Conservation (phyloP, 2,113 vertebrate genomes). For the Leiothrix lutea region DNA sequence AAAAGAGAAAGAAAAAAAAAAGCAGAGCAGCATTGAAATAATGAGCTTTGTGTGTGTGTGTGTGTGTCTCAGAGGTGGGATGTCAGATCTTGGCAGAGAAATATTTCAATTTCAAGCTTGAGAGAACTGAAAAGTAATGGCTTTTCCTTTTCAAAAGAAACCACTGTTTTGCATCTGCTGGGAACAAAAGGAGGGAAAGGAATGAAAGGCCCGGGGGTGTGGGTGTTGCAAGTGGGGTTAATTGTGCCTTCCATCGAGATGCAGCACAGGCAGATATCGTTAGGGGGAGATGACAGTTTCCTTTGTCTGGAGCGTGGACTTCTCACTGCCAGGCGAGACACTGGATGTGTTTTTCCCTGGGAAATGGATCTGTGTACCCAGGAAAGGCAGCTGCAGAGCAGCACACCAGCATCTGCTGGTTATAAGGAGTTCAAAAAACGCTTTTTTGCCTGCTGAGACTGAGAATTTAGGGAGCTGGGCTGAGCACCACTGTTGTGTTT, state of each 20-base stretch:
- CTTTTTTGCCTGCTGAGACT: not conserved
- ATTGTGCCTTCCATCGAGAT: not conserved
- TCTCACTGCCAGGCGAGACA: not conserved
- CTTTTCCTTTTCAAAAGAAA: not conserved
- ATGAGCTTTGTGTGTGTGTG: not conserved
- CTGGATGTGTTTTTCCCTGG: not conserved
- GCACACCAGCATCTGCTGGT: not conserved
- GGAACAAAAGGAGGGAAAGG: not conserved
- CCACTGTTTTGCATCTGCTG: not conserved
- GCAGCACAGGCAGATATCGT: not conserved
- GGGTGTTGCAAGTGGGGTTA: not conserved
- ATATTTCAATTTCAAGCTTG: not conserved
- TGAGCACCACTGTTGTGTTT: not conserved
- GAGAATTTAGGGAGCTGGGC: not conserved
- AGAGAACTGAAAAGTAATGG: not conserved
- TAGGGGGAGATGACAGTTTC: constrained; percentile 44
- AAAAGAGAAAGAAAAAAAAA: too few species aligned
- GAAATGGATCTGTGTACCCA: not conserved
- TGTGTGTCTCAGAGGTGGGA: not conserved
- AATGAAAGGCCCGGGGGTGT: not conserved
- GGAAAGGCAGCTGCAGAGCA: not conserved
- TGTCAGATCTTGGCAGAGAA: not conserved
- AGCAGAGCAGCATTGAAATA: not conserved
- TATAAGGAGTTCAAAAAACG: not conserved
- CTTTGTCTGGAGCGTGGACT: constrained; percentile 13